Evolutionary conservation across 2,113 vertebrate genomes (phyloP), one percentile per base, ranked within the genome.

Genomic region (cat (Felis catus)): DNA sequence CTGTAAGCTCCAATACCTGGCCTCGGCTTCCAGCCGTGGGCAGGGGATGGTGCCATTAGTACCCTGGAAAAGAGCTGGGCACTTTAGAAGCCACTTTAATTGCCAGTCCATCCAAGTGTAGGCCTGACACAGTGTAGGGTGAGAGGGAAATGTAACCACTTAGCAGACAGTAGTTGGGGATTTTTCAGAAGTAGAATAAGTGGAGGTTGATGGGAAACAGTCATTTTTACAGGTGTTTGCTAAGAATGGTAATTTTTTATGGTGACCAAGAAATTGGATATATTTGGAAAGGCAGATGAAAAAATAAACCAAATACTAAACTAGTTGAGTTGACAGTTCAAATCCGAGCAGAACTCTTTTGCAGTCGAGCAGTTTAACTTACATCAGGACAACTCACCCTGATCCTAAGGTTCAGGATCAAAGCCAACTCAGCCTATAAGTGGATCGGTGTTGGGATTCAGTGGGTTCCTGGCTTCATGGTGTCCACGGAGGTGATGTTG

Each of bases 241-340:
- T 13, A 29, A n/a, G 76, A 45, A n/a, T 68, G 21, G 70, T 92
- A 33, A 23, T 88, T 96, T 92, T 88, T 86, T 58, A 36, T 36
- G 36, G 27, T 71, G 11, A 61, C 36, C 14, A 71, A 33, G 51
- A 70, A 27, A 63, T 63, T 80, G 84, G 65, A 10, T 68, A 2
- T 93, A 70, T 97, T 93, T 80, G 58, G 92, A 70, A 80, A 92
- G 58, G 55, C 25, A 63, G 68, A 23, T 78, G 36, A 93, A 65
- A 91, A 95, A 61, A 23, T 70, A 29, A 84, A 48, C 41, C 45
- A 70, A 95, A 94, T 19, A 55, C 39, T 94, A 4, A 92, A 55
- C 19, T 89, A 53, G 66, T 85, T 68, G 29, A 33, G 58, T 53
- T 95, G 58, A 29, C 68, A 53, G 36, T 48, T 84, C 21, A 33